These are phyloP conservation scores for Heterotis niloticus DNA, from an alignment of 2,113 vertebrate genomes.

Conservation along the genomic window DNA sequence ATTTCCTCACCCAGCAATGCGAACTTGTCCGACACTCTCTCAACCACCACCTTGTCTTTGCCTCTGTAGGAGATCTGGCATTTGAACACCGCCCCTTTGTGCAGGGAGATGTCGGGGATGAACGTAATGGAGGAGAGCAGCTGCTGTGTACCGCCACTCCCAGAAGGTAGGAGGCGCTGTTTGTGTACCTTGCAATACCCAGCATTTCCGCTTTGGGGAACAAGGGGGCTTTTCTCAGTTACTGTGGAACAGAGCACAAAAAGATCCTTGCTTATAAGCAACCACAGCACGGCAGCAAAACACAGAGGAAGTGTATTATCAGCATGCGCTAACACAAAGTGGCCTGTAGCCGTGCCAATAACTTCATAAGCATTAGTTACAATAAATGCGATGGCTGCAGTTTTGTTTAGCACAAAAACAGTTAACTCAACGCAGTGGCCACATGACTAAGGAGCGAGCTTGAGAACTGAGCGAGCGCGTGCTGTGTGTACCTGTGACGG, in stretches of 20 bases:
- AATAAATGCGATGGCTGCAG: neutral
- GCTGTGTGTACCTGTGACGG: slow-evolving; percentile 48
- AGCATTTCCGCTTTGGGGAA: slow-evolving; percentile 44
- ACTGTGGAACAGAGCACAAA: slow-evolving; percentile 42
- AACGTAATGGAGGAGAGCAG: slow-evolving; percentile 66
- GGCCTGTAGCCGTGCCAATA: too few relatives aligned
- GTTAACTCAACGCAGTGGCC: too few relatives aligned
- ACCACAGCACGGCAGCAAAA: too few relatives aligned
- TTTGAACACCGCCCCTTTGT: slow-evolving; percentile 66
- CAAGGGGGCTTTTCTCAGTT: slow-evolving; percentile 59
- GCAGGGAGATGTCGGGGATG: slow-evolving; percentile 61
- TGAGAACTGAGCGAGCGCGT: neutral
- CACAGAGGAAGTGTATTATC: too few relatives aligned
- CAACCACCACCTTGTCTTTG: slow-evolving; percentile 66
- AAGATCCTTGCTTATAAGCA: neutral
- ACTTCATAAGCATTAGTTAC: too few relatives aligned
- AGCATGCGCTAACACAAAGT: too few relatives aligned
- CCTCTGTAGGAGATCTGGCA: slow-evolving; percentile 67
- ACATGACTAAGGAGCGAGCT: too few relatives aligned
- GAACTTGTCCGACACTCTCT: slow-evolving; percentile 65
- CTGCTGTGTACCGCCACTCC: slow-evolving; percentile 46
- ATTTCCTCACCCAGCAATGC: slow-evolving; percentile 59
- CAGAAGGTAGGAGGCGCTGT: slow-evolving; percentile 48
- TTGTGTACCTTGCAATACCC: slow-evolving; percentile 67
- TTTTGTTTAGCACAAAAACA: neutral